Evolutionary conservation across 2,888 invertebrate species (phyloP), one percentile per base, ranked within the genome.

Genomic region (Bembecia ichneumoniformis): DNA sequence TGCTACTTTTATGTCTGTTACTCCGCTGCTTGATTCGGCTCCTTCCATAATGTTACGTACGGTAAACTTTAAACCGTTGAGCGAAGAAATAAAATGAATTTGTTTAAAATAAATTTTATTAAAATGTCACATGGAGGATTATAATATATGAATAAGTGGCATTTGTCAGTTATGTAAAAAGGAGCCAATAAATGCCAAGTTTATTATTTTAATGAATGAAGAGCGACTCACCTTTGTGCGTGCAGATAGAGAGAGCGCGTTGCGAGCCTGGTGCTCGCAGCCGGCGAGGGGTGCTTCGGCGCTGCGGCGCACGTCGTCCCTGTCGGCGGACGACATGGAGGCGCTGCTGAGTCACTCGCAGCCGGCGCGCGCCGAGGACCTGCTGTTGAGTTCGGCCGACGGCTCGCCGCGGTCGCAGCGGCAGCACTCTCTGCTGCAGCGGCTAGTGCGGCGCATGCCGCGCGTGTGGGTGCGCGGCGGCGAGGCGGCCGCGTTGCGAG

Each of bases 401-500:
- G 36, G 13, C 47, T 35, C 50, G 53, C 52, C 43, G 63, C 90
- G 90, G 68, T 51, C 52, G 47, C 20, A 53, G 49, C 47, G 51
- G 35, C 14, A 56, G 56, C 36, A 46, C 35, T 35, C n/a, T 7
- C 10, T n/a, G 48, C 90, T 94, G 78, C 94, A 95, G 77, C 90
- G 91, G 64, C 83, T 97, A 65, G 96, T 96, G 46, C 92, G 94
- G 53, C 91, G 98, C 63, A 94, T 98, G 96, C 98, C 98, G 46
- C 90, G 98, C 62, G 96, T 98, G 86, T 95, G 96, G 83, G 93
- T 97, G 49, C 91, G 89, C 50, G 91, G 91, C 20, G 88, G 88
- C 61, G 89, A 90, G 64, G 91, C 91, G 47, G 89, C 89, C 47
- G 93, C 95, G 3, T 78, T 94, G 28, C 87, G 88, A 55, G 89